Evolutionary conservation across 2,797 vertebrate genomes (phyloP), one percentile per base, ranked within the genome.

Genomic region (Thripadectes ignobilis): DNA sequence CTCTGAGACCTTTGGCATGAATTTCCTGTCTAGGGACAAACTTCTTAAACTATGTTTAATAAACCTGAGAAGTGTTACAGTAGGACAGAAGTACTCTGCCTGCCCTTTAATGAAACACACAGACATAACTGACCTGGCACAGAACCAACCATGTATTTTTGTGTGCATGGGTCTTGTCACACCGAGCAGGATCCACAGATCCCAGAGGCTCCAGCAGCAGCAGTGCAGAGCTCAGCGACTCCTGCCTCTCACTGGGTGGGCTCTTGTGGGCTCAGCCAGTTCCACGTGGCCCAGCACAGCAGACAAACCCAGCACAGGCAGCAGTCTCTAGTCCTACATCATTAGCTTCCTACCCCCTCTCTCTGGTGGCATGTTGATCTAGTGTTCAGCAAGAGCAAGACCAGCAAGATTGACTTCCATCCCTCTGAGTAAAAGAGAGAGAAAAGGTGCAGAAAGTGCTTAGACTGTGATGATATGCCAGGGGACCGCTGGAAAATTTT

Each of bases 21-120:
- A 84, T 89, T 52, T 94, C 68, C 76, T 88, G 55, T 57, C 74
- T n/a, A 16, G 54, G 67, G 30, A 75, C 76, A 90, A 84, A 92
- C 85, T 96, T 83, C 76, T 89, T 91, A 54, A 74, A 59, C 62
- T 48, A 51, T 89, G 48, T 95, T 91, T 92, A 88, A 85, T 94
- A 89, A 91, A 83, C 62, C 69, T 51, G 65, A 8, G 1, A n/a
- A 78, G 79, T 30, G 51, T 80, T 92, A 66, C 68, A 93, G 69
- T 46, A 30, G 87, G 87, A n/a, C 71, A 82, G 74, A 51, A 82
- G 58, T 57, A 46, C 45, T 59, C 24, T 61, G 65, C 54, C 68
- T 88, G 29, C 51, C 61, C 69, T 58, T 57, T 74, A 78, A n/a
- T 65, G 58, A 83, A 85, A 8, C 63, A n/a, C 65, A n/a, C 61